phyloP scores from a whole-genome alignment of 2,888 invertebrate species.

The Trilocha varians region DNA sequence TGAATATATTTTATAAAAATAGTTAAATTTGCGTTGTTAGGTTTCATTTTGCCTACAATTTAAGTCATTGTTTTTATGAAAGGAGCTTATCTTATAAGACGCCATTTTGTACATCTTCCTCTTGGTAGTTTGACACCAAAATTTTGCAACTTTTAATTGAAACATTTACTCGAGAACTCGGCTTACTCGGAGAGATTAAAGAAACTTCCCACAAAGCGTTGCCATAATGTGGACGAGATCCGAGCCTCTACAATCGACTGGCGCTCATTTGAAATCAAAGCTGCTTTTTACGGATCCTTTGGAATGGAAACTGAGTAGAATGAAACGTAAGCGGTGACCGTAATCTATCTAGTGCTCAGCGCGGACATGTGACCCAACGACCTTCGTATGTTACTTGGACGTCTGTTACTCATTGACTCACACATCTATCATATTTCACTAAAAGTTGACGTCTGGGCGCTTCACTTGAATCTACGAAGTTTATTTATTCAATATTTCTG shows the following conservation, averaged over 20 bases:
- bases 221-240: slow-evolving; percentile 17
- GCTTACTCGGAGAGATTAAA: slow-evolving; percentile 25
- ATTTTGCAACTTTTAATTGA: slow-evolving; percentile 37
- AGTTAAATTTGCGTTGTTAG: too few relatives aligned
- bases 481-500: neutral
- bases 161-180: slow-evolving; percentile 23
- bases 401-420: too few relatives aligned
- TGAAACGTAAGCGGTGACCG: slow-evolving; percentile 49
- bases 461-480: too few relatives aligned
- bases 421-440: too few relatives aligned
- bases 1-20: too few relatives aligned
- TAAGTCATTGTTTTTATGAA: neutral
- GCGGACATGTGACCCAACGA: slow-evolving; percentile 38
- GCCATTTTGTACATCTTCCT: slow-evolving; percentile 7
- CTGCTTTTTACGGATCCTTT: slow-evolving; percentile 41
- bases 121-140: slow-evolving; percentile 31
- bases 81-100: neutral
- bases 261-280: slow-evolving; percentile 39
- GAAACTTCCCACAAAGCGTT: slow-evolving; percentile 24
- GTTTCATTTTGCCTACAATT: too few relatives aligned
- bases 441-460: too few relatives aligned
- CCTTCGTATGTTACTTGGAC: neutral
- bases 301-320: slow-evolving; percentile 34
- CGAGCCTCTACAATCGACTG: slow-evolving; percentile 21
- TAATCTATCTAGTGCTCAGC: slow-evolving; percentile 49